Base-by-base conservation (phyloP, 2,113 vertebrate genomes). In the Ammodytes dubius region DNA sequence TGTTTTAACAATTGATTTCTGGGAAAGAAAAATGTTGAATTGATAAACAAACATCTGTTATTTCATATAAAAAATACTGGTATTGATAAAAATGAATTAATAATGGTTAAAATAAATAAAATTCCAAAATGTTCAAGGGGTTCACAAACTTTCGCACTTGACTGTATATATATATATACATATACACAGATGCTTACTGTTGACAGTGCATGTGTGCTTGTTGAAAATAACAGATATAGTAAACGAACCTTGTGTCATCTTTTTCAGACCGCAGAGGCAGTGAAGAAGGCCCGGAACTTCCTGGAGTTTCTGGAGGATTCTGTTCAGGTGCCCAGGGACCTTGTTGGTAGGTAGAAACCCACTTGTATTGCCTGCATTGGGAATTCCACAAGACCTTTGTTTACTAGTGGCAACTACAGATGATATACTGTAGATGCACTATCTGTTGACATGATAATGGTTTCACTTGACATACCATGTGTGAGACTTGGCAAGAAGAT, bases 291-390 rank as follows among this genome's bases (percentile, higher is more conserved):
- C 72, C 95, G 97, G 70, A 94, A 87, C 89, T 96, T 87, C 82
- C 91, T 98, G 57, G 97, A 98, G 71, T 98, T 98, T 90, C 87
- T 96, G 10, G 97, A 98, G 85, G 97, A 97, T 74, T 97, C 96
- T 0, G 96, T 97, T n/a, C 95, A 97, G 89, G 96, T 98, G 70
- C 97, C 97, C 47, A 95, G 97, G 68, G 95, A 94, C 86, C 91
- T 97, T 45, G 97, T 98, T 70, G 97, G 97, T 97, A 91, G 88
- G 97, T 83, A 45, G 43, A 75, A 2, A 43, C 12, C 54, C n/a
- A 10, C 67, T 67, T 73, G 27, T 27, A 17, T 42, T 40, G 2
- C 11, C 0, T 57, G 8, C 52, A 14, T 17, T 15, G n/a, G 45
- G 13, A 79, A 47, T 46, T 45, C 19, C 15, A 5, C 46, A 0